Percentiles rank a stretch among this genome's conserved stretches.
Conservation (phyloP, 2,888 invertebrate genomes). For the Sphaerophoria taeniata region DNA sequence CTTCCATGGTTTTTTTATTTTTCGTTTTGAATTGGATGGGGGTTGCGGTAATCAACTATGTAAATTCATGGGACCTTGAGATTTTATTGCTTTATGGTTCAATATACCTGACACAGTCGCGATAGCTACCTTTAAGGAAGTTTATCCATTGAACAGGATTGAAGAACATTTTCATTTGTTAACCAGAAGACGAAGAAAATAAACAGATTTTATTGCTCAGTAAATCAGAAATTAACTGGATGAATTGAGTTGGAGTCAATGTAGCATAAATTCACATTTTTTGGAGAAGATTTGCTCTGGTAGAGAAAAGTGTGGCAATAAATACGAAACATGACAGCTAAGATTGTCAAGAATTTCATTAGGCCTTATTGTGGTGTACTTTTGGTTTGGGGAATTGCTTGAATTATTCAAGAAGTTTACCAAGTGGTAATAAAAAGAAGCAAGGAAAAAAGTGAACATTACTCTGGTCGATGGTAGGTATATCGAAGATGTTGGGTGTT, state of each 20-base stretch:
- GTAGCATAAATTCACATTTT: slow-evolving; percentile 15
- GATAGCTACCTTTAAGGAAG: not conserved
- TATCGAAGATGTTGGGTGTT: no score
- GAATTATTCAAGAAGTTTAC: slow-evolving; percentile 17
- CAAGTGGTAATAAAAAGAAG: slow-evolving; percentile 2
- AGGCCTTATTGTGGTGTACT: not conserved
- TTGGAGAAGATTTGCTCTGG: not conserved
- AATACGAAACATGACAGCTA: slow-evolving; percentile 20
- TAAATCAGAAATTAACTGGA: slow-evolving; percentile 34
- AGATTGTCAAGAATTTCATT: slow-evolving; percentile 19
- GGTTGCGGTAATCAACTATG: slow-evolving; percentile 55
- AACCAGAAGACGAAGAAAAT: not conserved
- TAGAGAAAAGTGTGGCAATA: not conserved
- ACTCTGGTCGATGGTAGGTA: not conserved
- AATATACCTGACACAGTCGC: not conserved
- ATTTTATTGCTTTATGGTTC: slow-evolving; percentile 50
- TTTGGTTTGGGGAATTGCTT: not conserved
- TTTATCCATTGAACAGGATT: slow-evolving; percentile 10
- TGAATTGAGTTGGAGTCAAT: slow-evolving; percentile 20
- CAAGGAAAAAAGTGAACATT: not conserved
- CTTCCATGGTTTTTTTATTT: not conserved
- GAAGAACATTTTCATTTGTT: slow-evolving; percentile 20
- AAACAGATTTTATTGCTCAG: slow-evolving; percentile 28
- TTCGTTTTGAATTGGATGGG: not conserved
- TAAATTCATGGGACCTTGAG: slow-evolving; percentile 59